phyloP scores from a whole-genome alignment of 2,888 invertebrate genomes.

The Zhuqinia jingwanae region DNA sequence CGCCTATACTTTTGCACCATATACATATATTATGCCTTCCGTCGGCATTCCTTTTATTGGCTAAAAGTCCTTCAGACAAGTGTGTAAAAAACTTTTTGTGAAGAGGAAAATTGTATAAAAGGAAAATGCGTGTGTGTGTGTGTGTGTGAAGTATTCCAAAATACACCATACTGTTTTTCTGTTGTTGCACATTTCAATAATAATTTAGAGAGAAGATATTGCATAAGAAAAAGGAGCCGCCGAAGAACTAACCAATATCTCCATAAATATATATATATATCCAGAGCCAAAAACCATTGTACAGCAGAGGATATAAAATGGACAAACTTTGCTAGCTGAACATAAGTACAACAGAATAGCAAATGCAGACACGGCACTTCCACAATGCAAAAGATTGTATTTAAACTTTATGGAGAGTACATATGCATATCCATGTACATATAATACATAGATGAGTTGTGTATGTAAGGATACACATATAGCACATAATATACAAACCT shows the following conservation, averaged over 20 bases:
- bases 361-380: neutral
- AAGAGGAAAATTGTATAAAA: slow-evolving; percentile 4
- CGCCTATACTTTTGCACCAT: neutral
- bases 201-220: neutral
- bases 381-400: neutral
- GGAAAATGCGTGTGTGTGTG: slow-evolving; percentile 13
- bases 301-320: neutral
- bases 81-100: neutral
- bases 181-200: too few species aligned
- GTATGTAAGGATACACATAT: too few species aligned
- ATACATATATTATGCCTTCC: too few species aligned
- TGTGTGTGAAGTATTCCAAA: too few species aligned
- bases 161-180: too few species aligned
- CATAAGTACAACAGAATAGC: neutral
- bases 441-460: too few species aligned
- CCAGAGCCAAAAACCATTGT: neutral
- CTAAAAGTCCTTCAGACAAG: neutral
- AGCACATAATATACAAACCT: neutral
- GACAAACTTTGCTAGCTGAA: neutral
- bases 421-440: too few species aligned
- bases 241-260: neutral
- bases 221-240: neutral
- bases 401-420: neutral
- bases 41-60: slow-evolving; percentile 35
- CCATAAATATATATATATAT: neutral